Percentiles rank a stretch among this genome's conserved stretches.
These are phyloP conservation scores for Paramacrobiotus metropolitanus DNA, from an alignment of 1,140 invertebrate species.

Conservation along the genomic window DNA sequence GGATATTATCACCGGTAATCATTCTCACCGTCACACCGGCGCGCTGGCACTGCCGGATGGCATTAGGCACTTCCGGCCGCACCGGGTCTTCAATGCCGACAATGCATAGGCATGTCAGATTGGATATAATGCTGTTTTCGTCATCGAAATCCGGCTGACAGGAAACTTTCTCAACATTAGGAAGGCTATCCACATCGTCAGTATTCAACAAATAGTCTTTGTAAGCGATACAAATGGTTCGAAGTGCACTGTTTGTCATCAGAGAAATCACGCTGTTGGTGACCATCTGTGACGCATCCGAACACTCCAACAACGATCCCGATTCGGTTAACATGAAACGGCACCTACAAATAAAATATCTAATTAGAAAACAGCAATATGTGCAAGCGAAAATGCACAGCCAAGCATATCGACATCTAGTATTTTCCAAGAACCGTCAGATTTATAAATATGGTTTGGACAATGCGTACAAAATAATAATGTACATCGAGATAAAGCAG, in stretches of 20 bases:
- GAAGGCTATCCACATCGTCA: no score
- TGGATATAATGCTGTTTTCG: background rate
- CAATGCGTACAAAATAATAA: no score
- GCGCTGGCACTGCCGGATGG: background rate
- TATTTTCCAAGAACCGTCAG: no score
- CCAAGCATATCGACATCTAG: no score
- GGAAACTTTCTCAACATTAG: no score
- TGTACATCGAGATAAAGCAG: no score
- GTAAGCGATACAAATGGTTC: conserved; percentile 87
- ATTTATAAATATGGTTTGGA: no score
- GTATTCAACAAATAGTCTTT: no score
- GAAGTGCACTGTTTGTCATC: conserved; percentile 89
- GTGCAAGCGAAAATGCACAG: no score
- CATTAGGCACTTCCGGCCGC: conserved; percentile 11
- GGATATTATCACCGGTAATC: conserved; percentile 6
- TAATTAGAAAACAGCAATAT: background rate
- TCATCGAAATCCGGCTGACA: no score
- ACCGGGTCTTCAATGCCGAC: conserved; percentile 6
- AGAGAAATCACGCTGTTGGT: conserved; percentile 91
- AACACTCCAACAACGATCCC: conserved; percentile 58
- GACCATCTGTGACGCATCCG: no score
- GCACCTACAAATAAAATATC: conserved; percentile 40
- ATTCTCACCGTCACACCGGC: background rate
- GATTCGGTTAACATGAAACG: conserved; percentile 80
- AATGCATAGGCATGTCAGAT: background rate